Evolutionary conservation across 2,888 invertebrate species (phyloP).

Genomic region (Syrphus vitripennis): DNA sequence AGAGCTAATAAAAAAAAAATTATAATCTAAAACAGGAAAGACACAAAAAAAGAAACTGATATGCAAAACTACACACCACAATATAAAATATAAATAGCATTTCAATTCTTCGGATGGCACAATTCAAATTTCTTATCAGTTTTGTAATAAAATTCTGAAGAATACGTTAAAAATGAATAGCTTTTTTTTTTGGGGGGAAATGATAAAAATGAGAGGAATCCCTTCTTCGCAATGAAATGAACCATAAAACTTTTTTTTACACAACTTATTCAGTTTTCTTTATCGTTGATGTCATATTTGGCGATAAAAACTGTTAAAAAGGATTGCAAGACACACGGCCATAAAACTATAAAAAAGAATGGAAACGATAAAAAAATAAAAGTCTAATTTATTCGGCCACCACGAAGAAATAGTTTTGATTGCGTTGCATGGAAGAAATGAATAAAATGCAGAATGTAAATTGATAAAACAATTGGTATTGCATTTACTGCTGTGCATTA

Average conservation of each 20-base stretch:
- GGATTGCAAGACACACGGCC: constrained; percentile 57
- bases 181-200: constrained; percentile 23
- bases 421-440: background rate
- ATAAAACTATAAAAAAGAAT: constrained; percentile 9
- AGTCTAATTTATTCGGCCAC: constrained; percentile 14
- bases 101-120: constrained; percentile 51
- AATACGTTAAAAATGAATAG: constrained; percentile 29
- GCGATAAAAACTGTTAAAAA: constrained; percentile 66
- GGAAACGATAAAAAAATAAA: background rate
- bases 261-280: constrained; percentile 40
- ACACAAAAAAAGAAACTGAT: constrained; percentile 4
- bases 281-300: constrained; percentile 65
- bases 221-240: constrained; percentile 67
- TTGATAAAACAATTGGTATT: background rate
- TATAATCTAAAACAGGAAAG: background rate
- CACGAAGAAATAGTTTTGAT: background rate
- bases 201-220: constrained; percentile 33
- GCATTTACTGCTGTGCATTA: no score
- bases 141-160: constrained; percentile 52
- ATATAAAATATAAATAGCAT: constrained; percentile 49
- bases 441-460: background rate
- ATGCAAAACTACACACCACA: constrained; percentile 46
- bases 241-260: constrained; percentile 60
- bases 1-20: constrained; percentile 14
- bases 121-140: constrained; percentile 68